These are phyloP conservation scores for Elmis aenea DNA, from an alignment of 2,888 invertebrate species.

Conservation along the genomic window DNA sequence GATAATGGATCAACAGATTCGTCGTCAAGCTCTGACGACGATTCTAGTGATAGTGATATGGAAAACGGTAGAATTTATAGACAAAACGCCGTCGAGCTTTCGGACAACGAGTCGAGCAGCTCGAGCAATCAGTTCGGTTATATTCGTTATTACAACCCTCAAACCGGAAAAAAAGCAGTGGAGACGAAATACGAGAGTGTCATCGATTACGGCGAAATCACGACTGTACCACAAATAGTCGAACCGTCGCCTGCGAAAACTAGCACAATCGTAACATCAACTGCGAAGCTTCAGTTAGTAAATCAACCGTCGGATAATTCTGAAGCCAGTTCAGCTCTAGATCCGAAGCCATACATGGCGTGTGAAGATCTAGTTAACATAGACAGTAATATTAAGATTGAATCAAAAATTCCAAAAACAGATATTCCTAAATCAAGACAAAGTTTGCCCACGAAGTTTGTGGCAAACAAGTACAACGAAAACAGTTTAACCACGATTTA, in stretches of 20 bases:
- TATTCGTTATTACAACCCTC: conserved; percentile 58
- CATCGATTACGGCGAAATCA: conserved; percentile 46
- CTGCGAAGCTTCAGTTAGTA: conserved; percentile 46
- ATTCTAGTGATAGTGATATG: conserved; percentile 42
- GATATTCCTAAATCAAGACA: conserved; percentile 50
- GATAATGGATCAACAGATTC: conserved; percentile 44
- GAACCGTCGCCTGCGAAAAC: conserved; percentile 28
- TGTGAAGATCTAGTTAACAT: conserved; percentile 66
- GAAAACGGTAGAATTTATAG: conserved; percentile 43
- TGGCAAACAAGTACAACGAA: conserved; percentile 55
- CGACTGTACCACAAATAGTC: conserved; percentile 16
- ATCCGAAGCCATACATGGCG: conserved; percentile 54
- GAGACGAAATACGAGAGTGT: conserved; percentile 49
- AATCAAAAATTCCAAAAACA: conserved; percentile 31
- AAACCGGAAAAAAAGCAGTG: conserved; percentile 45
- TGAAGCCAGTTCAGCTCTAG: conserved; percentile 57
- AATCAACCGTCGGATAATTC: conserved; percentile 52
- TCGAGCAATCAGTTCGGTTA: conserved; percentile 62
- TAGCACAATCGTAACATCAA: conserved; percentile 46
- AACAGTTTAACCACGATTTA: conserved; percentile 53
- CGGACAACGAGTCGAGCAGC: conserved; percentile 52
- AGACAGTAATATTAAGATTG: conserved; percentile 56
- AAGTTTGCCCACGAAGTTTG: conserved; percentile 63
- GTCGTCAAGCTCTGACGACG: conserved; percentile 43
- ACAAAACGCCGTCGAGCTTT: conserved; percentile 53